phyloP scores from a whole-genome alignment of 1,140 invertebrate genomes.

The Zophobas atratus region DNA sequence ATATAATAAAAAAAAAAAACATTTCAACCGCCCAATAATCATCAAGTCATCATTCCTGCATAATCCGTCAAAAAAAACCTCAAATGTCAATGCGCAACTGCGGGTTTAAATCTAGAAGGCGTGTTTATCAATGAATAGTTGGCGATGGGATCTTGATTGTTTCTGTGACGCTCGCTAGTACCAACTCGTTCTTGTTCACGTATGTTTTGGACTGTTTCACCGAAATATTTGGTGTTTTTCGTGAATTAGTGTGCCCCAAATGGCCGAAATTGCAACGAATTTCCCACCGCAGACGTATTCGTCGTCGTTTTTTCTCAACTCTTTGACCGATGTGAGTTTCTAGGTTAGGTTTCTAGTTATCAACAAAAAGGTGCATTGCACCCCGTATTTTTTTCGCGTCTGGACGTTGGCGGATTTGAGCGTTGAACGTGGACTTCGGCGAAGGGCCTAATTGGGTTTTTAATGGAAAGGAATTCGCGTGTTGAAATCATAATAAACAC shows the following conservation, averaged over 20 bases:
- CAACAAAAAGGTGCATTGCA: conserved; percentile 32
- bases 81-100: conserved; percentile 19
- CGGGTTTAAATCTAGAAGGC: conserved; percentile 31
- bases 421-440: conserved; percentile 1
- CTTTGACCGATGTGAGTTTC: conserved; percentile 56
- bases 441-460: not conserved
- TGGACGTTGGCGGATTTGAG: not conserved
- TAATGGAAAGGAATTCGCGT: not conserved
- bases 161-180: not conserved
- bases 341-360: conserved; percentile 47
- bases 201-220: conserved; percentile 3
- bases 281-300: conserved; percentile 61
- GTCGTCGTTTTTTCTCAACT: conserved; percentile 58
- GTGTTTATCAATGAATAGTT: conserved; percentile 42
- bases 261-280: conserved; percentile 57
- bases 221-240: conserved; percentile 14
- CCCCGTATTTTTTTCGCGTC: conserved; percentile 5
- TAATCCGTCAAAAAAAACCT: not conserved
- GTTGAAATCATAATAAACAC: conserved; percentile 20
- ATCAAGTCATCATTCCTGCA: too few relatives aligned
- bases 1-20: too few relatives aligned
- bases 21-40: too few relatives aligned
- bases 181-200: not conserved
- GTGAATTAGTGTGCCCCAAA: conserved; percentile 39
- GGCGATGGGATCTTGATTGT: conserved; percentile 36